phyloP scores from a whole-genome alignment of 2,888 invertebrate species.

The Leptinotarsa rubiginosa region DNA sequence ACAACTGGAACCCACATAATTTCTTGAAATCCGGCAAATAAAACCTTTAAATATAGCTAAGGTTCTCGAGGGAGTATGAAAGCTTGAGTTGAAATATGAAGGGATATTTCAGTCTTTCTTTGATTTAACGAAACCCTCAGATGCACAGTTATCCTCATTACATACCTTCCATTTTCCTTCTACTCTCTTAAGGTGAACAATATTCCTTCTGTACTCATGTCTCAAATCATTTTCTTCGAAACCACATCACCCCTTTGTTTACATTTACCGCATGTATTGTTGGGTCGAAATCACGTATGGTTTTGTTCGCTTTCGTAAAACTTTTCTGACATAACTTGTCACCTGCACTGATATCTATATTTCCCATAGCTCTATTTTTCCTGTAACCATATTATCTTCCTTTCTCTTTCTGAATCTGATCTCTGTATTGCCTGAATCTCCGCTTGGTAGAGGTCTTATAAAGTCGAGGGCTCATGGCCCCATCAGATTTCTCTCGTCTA shows the following conservation, averaged over 20 bases:
- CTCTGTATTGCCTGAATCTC: neutral
- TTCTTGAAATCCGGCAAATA: too few relatives aligned
- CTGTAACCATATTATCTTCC: constrained; percentile 36
- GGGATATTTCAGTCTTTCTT: neutral
- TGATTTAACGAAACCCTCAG: neutral
- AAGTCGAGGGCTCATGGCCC: too few relatives aligned
- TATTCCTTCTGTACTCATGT: constrained; percentile 30
- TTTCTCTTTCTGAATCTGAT: constrained; percentile 29
- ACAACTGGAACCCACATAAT: too few relatives aligned
- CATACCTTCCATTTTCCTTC: constrained; percentile 36
- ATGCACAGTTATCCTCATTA: neutral
- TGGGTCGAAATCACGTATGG: too few relatives aligned
- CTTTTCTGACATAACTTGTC: constrained; percentile 38
- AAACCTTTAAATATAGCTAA: too few relatives aligned
- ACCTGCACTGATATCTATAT: constrained; percentile 13
- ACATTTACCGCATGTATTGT: constrained; percentile 27
- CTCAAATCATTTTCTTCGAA: constrained; percentile 31
- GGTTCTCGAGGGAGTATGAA: neutral
- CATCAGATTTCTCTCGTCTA: too few relatives aligned
- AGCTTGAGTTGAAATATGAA: neutral
- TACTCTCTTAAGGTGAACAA: constrained; percentile 38
- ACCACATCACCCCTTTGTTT: constrained; percentile 33
- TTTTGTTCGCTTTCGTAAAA: constrained; percentile 25
- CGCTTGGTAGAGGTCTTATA: too few relatives aligned
- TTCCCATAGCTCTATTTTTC: constrained; percentile 43